phyloP scores from a whole-genome alignment of 2,113 vertebrate genomes.

The Lepisosteus oculatus region DNA sequence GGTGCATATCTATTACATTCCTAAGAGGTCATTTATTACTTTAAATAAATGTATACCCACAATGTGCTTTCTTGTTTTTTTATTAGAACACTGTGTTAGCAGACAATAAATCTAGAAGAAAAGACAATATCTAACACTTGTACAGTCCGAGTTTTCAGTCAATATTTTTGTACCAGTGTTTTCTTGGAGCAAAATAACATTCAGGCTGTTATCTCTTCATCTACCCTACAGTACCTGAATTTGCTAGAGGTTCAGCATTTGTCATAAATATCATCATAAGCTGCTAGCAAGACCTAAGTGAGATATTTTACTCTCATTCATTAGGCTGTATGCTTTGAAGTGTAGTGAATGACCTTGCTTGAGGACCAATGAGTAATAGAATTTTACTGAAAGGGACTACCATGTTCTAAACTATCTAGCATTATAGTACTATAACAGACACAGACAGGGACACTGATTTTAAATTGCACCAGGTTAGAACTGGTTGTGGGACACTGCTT shows the following conservation, averaged over 20 bases:
- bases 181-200: not conserved
- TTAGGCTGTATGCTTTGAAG: not conserved
- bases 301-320: not conserved
- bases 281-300: not conserved
- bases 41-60: slow-evolving; percentile 30
- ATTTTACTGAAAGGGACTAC: not conserved
- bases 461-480: not conserved
- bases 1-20: slow-evolving; percentile 53
- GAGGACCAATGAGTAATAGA: not conserved
- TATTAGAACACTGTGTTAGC: slow-evolving; percentile 38
- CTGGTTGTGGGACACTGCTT: not conserved
- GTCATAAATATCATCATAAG: not conserved
- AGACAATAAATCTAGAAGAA: slow-evolving; percentile 14
- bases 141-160: not conserved
- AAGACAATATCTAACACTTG: too few species aligned
- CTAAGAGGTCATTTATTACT: slow-evolving; percentile 42
- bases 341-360: slow-evolving; percentile 7
- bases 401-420: not conserved
- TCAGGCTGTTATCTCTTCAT: too few species aligned
- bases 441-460: not conserved
- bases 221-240: not conserved
- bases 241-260: not conserved
- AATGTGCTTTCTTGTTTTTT: slow-evolving; percentile 32
- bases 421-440: not conserved
- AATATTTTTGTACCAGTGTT: not conserved